Base-by-base conservation (phyloP, 2,113 vertebrate genomes). In the Brachirus orientalis region DNA sequence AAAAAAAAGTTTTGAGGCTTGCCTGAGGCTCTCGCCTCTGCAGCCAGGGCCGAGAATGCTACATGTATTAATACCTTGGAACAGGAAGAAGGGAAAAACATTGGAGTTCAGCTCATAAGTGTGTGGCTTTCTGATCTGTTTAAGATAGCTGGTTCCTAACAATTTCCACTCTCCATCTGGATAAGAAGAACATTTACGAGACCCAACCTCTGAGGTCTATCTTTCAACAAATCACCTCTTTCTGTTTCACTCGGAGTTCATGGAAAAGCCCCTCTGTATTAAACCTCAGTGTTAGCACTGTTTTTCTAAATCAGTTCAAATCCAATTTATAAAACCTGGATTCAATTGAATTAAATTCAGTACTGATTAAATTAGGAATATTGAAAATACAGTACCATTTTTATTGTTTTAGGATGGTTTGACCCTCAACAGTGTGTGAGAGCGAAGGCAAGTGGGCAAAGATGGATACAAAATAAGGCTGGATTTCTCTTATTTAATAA, bases 91-190 rank as follows among this genome's bases (percentile, higher is more conserved):
- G 7, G 7, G 5, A 20, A 52, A 37, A 20, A 38, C 10, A 35
- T 1, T 43, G 11, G 14, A 43, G 40, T 60, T 65, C 53, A 20
- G 22, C 41, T 57, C 12, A 35, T 41, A 17, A 28, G 37, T 68
- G 50, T 69, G 47, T 43, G 60, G 22, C 16, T 67, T 64, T 62
- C 45, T 69, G 38, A 75, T 77, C 62, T 44, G 16, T 71, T 44
- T 16, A 3, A 72, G 66, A 7, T n/a, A 48, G 28, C 33, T 41
- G 47, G 38, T 40, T 50, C 38, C 43, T 10, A 19, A 28, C 48
- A 10, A 17, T 46, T 56, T 10, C 17, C 65, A 38, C 50, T 18
- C 17, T 64, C 46, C 10, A 35, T 44, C 57, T n/a, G 1, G 17
- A 48, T 50, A 36, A 16, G 51, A n/a, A 46, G 7, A 4, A 8